Percentiles rank a stretch among this genome's conserved stretches.
Conservation (phyloP, 2,888 invertebrate genomes). For the Patella depressa region DNA sequence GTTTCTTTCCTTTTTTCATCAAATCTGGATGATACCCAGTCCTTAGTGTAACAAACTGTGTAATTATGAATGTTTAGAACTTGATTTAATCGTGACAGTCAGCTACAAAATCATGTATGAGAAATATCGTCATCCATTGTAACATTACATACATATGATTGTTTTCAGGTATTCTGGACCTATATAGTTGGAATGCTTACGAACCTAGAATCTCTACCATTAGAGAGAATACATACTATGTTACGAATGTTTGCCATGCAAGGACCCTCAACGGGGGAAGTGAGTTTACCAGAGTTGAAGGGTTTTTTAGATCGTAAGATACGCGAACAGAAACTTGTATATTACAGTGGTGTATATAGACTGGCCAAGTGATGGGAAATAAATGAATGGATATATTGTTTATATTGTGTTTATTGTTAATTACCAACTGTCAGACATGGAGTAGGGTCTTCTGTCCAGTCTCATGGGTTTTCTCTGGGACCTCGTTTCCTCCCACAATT, state of each 20-base stretch:
- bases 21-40: too few species aligned
- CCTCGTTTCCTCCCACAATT: too few species aligned
- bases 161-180: constrained; percentile 87
- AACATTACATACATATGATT: constrained; percentile 25
- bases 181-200: constrained; percentile 97
- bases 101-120: not conserved
- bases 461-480: too few species aligned
- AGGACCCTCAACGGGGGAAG: constrained; percentile 85
- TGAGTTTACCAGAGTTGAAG: constrained; percentile 87
- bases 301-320: constrained; percentile 94
- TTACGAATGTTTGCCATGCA: constrained; percentile 96
- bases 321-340: constrained; percentile 87
- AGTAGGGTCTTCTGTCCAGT: too few species aligned
- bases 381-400: not conserved
- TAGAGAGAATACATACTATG: constrained; percentile 96
- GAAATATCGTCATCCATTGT: not conserved
- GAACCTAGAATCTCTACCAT: constrained; percentile 89
- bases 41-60: not conserved
- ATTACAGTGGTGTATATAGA: constrained; percentile 89
- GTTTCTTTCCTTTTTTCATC: too few species aligned
- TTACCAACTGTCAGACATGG: too few species aligned
- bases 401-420: not conserved
- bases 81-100: not conserved
- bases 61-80: too few species aligned
- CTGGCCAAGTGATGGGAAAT: constrained; percentile 75